Base-by-base conservation (phyloP, 2,113 vertebrate species). In the Damaliscus lunatus region DNA sequence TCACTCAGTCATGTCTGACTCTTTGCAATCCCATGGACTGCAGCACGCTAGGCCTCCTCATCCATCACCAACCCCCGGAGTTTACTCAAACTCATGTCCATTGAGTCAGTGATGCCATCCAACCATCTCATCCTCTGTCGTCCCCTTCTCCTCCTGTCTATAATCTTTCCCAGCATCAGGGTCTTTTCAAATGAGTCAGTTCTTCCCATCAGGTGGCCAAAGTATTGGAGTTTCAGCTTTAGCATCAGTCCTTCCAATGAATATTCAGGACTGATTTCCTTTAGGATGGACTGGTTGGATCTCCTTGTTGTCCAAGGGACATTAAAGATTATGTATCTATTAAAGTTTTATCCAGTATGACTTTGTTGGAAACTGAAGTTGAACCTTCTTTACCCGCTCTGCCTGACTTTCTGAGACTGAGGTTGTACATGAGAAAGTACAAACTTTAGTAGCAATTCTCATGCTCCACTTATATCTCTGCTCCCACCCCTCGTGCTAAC, bases 1-100 rank as follows among this genome's bases (percentile, higher is more conserved):
- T 36, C 0, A 0, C n/a, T 71, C n/a, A 71, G n/a, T 71, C 1
- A 0, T 36, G n/a, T 71, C 33, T 71, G n/a, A 40, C n/a, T 71
- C 19, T 71, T 71, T 23, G n/a, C 0, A 0, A 40, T n/a, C 10
- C n/a, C 67, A 71, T 6, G 10, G 67, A 71, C 10, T 40, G 67
- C n/a, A 71, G 19, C 67, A 71, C 2, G 0, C 19, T 12, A 71
- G 67, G 19, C 5, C n/a, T 40, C n/a, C 67, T 6, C 23, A 5
- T 13, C 19, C 67, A 71, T 71, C n/a, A 71, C 10, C n/a, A 71
- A 23, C 67, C 12, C n/a, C 10, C 0, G 1, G 10, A 71, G n/a
- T 71, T 40, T 40, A 40, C 67, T 71, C 67, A 23, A 23, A 71
- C 67, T 71, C 67, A 71, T 40, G n/a, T 71, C n/a, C n/a, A 23